Base-by-base conservation (phyloP, 2,888 invertebrate genomes). In the Drosophila paranaensis region DNA sequence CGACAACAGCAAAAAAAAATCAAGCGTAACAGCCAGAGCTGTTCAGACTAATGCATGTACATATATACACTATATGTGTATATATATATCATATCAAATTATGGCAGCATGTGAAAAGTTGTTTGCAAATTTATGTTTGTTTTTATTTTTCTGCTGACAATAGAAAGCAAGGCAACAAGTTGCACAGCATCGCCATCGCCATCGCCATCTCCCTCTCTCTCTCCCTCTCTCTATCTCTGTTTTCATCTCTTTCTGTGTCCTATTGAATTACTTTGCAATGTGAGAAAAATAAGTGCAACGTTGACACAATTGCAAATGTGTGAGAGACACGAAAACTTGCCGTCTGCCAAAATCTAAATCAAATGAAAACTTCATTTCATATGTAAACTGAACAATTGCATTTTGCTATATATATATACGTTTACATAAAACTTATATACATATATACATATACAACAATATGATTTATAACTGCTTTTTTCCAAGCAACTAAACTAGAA, bases 111-210 rank as follows among this genome's bases (percentile, higher is more conserved):
- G 61, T 80, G 86, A 63, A 73, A 68, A 73, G 68, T 70, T 61
- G 35, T 65, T 88, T 84, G 77, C 69, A 75, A 82, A 79, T 88
- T 37, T 53, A 14, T 79, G 80, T 58, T 48, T 48, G 20, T 45
- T 11, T 13, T 5, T 20, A 2, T 20, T 45, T 46, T 30, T 27
- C 9, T 30, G 51, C 74, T 51, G 63, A 62, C 62, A 74, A 62
- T 88, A 71, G 82, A 88, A 86, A 82, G 86, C 71, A 77, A 71
- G 63, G 53, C 88, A 85, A 82, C 88, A 82, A 74, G 79, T 81
- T 60, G 79, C 78, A 74, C 63, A 67, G 55, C 46, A 40, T 42
- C 51, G 6, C 14, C 33, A 35, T 27, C 66, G 2, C 33, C 10
- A 10, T 33, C 20, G 1, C 2, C 20, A 2, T 20, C 20, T 20